A percentile compares a stretch with the other conserved stretches of the same genome.
Evolutionary conservation across 2,113 vertebrate genomes (phyloP).

Genomic region (Columba janthina): DNA sequence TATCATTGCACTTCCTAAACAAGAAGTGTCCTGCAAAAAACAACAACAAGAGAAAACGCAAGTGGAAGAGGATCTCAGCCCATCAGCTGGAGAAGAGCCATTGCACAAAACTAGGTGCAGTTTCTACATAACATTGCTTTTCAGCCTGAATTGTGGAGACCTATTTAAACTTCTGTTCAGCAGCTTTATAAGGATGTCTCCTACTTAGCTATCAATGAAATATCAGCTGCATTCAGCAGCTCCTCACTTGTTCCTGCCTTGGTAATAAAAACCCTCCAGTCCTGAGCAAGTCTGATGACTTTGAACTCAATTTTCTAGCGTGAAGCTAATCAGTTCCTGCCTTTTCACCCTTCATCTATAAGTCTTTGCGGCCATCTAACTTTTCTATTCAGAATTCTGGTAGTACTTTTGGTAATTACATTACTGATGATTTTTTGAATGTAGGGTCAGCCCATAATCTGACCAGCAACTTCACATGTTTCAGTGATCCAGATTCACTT

Average conservation of each 20-base stretch:
- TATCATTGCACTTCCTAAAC: constrained; percentile 50
- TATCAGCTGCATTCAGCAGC: constrained; percentile 57
- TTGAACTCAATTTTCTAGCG: constrained; percentile 47
- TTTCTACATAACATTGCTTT: neutral
- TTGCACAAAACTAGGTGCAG: neutral
- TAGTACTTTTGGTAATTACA: constrained; percentile 2
- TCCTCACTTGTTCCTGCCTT: neutral
- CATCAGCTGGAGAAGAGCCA: neutral
- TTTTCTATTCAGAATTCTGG: neutral
- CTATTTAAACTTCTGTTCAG: constrained; percentile 35
- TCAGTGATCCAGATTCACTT: neutral
- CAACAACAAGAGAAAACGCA: neutral
- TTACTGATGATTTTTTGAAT: constrained; percentile 9
- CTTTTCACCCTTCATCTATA: constrained; percentile 4
- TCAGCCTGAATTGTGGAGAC: neutral
- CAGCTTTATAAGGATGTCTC: constrained; percentile 23
- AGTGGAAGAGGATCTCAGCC: neutral
- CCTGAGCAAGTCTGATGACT: neutral
- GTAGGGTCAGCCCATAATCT: neutral
- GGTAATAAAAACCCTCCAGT: constrained; percentile 37
- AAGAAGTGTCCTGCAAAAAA: constrained; percentile 17
- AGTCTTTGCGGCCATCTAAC: constrained; percentile 8
- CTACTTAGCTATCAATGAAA: constrained; percentile 40
- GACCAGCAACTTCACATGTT: neutral
- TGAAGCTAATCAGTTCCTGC: constrained; percentile 40